Percentiles rank a stretch among this genome's conserved stretches.
Evolutionary conservation across 2,113 vertebrate species (phyloP).

Genomic region (Gracilinanus agilis): DNA sequence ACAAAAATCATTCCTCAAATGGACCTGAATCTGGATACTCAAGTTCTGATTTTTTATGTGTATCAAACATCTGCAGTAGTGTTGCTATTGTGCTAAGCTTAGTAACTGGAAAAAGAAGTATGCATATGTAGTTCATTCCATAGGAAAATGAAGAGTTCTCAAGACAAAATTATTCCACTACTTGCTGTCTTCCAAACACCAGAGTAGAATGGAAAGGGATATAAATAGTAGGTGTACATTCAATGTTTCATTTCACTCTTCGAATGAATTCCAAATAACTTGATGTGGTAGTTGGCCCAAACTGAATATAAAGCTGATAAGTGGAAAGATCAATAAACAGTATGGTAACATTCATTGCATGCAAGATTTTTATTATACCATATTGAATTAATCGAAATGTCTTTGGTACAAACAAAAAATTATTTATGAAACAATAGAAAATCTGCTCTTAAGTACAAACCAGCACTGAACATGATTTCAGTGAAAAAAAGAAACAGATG

Average conservation of each 20-base stretch:
- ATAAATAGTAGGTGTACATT: constrained; percentile 12
- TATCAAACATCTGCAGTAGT: constrained; percentile 7
- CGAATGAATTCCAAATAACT: constrained; percentile 41
- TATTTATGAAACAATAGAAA: constrained; percentile 82
- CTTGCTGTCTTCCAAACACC: constrained; percentile 29
- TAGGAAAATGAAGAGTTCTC: constrained; percentile 30
- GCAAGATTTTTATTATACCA: constrained; percentile 65
- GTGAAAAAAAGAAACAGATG: constrained; percentile 80
- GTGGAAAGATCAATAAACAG: constrained; percentile 68
- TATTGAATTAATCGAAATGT: constrained; percentile 80
- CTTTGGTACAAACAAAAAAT: constrained; percentile 78
- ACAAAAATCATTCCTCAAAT: constrained; percentile 1
- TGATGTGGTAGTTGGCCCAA: constrained; percentile 55
- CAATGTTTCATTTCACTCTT: constrained; percentile 44
- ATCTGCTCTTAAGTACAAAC: constrained; percentile 71
- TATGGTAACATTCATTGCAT: constrained; percentile 57
- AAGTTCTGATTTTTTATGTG: neutral
- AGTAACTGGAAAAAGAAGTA: neutral
- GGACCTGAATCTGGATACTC: neutral
- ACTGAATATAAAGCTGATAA: constrained; percentile 57
- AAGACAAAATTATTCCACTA: constrained; percentile 16
- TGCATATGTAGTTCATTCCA: constrained; percentile 20
- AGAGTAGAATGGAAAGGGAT: neutral
- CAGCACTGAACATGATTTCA: constrained; percentile 69
- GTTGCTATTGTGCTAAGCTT: neutral